Base-by-base conservation (phyloP, 2,113 vertebrate species). In the Nannospalax galili region DNA sequence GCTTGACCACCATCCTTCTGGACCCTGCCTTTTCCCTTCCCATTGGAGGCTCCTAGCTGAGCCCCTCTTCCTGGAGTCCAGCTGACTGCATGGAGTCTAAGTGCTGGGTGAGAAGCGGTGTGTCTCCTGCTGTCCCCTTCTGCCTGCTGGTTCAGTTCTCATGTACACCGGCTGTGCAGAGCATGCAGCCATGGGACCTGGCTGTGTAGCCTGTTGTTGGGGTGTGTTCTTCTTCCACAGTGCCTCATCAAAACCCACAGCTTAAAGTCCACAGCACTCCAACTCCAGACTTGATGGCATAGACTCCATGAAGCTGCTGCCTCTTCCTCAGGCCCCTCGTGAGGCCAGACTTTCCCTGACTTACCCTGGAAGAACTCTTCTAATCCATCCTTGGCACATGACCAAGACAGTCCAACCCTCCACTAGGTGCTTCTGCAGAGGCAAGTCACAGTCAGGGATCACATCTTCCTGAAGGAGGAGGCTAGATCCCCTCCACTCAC, bases 1-100 rank as follows among this genome's bases (percentile, higher is more conserved):
- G 16, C 26, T 16, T 20, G 1, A 28, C 62, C 11, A 3, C 70
- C 56, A 0, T n/a, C 3, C 30, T 35, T 60, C 40, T 0, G 0
- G 45, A 35, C 35, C 73, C 45, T 24, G 65, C 45, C 82, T 70
- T 48, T 28, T 30, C 7, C 82, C 65, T 84, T 67, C 81, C 42
- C 19, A 48, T 35, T 52, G 22, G 12, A 14, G 24, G 9, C 12
- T 67, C 62, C 30, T 40, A 48, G 9, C 35, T 52, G 32, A 69
- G 62, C 5, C 19, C 19, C 60, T 35, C 10, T 7, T 84, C 40
- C 35, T 40, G 32, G 40, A 84, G 30, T 84, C 15, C 16, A 11
- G 24, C 79, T 64, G 80, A 58, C 15, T 32, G 58, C 5, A 3
- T 32, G 60, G 28, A 65, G 62, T 60, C 81, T 84, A 32, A 30